phyloP scores from a whole-genome alignment of 30 jellyfish, hydroid and myxozoan genomes.

The Catostylus mosaicus region DNA sequence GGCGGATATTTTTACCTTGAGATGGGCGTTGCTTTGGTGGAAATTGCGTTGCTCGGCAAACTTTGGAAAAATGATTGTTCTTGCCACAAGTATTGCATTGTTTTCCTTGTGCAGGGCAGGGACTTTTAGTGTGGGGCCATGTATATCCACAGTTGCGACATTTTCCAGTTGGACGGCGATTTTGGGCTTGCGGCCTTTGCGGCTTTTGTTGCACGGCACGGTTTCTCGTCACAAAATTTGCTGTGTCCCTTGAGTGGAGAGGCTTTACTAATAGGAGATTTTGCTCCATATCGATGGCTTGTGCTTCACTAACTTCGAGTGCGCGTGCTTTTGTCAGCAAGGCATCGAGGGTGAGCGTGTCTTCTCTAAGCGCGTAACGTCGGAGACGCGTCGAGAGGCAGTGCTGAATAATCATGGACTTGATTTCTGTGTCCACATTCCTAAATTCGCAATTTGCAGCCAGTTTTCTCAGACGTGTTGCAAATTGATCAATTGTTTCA shows the following conservation, averaged over 20 bases:
- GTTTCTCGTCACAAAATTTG: conserved; percentile 34
- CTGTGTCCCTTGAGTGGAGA: too few relatives aligned
- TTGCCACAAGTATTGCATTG: too few relatives aligned
- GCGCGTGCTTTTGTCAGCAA: conserved; percentile 47
- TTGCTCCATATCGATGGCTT: conserved; percentile 38
- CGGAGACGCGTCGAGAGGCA: conserved; percentile 41
- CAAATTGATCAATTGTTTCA: conserved; percentile 43
- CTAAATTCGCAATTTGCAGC: conserved; percentile 33
- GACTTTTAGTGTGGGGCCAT: too few relatives aligned
- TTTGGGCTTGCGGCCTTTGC: conserved; percentile 31
- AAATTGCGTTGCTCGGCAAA: too few relatives aligned
- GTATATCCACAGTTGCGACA: too few relatives aligned
- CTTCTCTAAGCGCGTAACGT: conserved; percentile 39
- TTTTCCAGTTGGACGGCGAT: conserved; percentile 28
- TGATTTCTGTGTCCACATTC: conserved; percentile 28
- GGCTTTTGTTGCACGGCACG: conserved; percentile 52
- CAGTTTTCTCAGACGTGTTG: conserved; percentile 42
- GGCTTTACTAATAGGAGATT: conserved; percentile 24
- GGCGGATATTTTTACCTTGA: conserved; percentile 33
- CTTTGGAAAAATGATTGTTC: too few relatives aligned
- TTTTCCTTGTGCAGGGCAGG: too few relatives aligned
- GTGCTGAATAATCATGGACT: conserved; percentile 32
- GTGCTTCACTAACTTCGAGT: conserved; percentile 36
- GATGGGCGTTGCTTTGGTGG: conserved; percentile 35
- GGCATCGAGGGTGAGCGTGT: conserved; percentile 26